Evolutionary conservation across 1,140 invertebrate genomes (phyloP).

Genomic region (Ridgeia piscesae): DNA sequence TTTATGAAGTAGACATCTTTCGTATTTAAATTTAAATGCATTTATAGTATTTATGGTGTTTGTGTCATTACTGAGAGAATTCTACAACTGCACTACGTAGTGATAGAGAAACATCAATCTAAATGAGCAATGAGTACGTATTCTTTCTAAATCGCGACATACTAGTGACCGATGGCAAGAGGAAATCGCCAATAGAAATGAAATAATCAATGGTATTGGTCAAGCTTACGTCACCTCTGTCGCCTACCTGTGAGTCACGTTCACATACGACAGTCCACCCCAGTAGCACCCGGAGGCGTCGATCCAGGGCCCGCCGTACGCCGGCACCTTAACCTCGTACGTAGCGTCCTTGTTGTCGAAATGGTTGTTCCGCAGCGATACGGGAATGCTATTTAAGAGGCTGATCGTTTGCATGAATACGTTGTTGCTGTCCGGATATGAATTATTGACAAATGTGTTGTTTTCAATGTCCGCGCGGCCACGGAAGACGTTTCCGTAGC

Average conservation of each 20-base stretch:
- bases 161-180: too few species aligned
- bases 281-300: not conserved
- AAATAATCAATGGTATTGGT: too few species aligned
- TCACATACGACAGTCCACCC: not conserved
- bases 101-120: too few species aligned
- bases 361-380: not conserved
- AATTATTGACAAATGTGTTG: not conserved
- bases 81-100: too few species aligned
- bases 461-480: not conserved
- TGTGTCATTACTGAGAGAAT: too few species aligned
- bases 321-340: not conserved
- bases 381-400: not conserved
- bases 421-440: not conserved
- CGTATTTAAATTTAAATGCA: too few species aligned
- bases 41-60: too few species aligned
- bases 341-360: not conserved
- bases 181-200: too few species aligned
- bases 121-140: too few species aligned
- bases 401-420: not conserved
- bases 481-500: not conserved
- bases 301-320: not conserved
- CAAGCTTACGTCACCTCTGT: not conserved
- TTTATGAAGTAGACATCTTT: too few species aligned
- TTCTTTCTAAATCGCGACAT: too few species aligned
- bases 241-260: not conserved